Evolutionary conservation across 1,140 invertebrate genomes (phyloP), one percentile per base, ranked within the genome.

Genomic region (Thaumetopoea pityocampa): DNA sequence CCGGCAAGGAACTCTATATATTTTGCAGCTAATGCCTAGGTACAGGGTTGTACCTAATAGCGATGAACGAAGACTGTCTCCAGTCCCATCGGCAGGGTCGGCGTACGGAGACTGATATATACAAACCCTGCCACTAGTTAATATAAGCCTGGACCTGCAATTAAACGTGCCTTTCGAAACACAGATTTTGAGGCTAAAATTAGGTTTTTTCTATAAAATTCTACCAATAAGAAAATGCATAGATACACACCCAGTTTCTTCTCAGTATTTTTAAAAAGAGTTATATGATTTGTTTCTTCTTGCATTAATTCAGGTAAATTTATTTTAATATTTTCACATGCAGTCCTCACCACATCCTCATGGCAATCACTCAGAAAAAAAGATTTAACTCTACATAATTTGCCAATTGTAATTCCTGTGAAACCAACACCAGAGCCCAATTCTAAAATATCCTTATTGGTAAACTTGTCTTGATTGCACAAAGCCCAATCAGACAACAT

Each of bases 401-500:
- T 80, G 17, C 56, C 53, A 19, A 78, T 58, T n/a, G 66, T 52
- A 12, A 81, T 66, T 1, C 77, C 70, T 36, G 77, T 72, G 14
- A 83, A 81, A 2, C 79, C 79, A 18, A 83, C 67, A 6, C 79
- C 79, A 26, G 77, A 73, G n/a, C 79, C 77, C 5, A 83, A 38
- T 60, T 83, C 79, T 10, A 79, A 35, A 3, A 83, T 33, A 32
- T 53, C 67, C 36, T 74, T 81, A n/a, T 63, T 49, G 19, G 24
- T 14, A 45, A 83, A 69, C 24, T 65, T 3, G 20, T 61, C 27
- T 52, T 68, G 49, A 23, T 78, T 67, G 37, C 47, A 54, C 5
- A 81, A 10, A 10, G 61, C 63, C 74, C 72, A 83, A 38, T 83
- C 79, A 14, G 72, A 54, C 18, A 83, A 38, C 54, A 81, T 67